Base-by-base conservation (phyloP, 2,888 invertebrate species). In the Hemithea aestivaria region DNA sequence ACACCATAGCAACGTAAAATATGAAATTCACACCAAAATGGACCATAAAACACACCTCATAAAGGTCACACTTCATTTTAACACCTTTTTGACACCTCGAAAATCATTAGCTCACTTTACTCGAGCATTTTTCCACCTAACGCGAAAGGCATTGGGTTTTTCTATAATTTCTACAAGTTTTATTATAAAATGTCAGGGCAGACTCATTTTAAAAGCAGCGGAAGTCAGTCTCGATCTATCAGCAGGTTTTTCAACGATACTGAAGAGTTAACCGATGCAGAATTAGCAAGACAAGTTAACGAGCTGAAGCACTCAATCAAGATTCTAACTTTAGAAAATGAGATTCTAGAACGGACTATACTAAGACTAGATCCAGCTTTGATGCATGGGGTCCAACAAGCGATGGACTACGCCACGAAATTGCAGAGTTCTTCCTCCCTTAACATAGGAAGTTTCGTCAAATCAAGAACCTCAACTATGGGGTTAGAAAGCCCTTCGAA, bases 341-440 rank as follows among this genome's bases (percentile, higher is more conserved):
- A 89, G 33, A 68, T 90, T 9, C 67, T 89, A 6, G 89, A 89
- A 45, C 73, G 66, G 7, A 81, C 82, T 2, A 76, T 90, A 1
- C 51, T 60, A 46, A 75, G 88, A 24, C 41, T 84, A 2, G 87
- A 89, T 20, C 88, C 89, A 1, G 32, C 75, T 0, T 43, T 84
- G 6, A 72, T 89, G 62, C 65, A 73, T 33, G 84, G 90, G 33
- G 67, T 88, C n/a, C 70, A 76, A 23, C 81, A 81, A 30, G 81
- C 82, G 0, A 33, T 78, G 10, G 83, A 87, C 0, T 81, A 81
- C 40, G 81, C 82, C 0, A 56, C 48, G 1, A 82, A 64, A 48
- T 36, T 81, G 2, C 66, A 70, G 0, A 78, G 74, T 30, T 59
- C 39, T 1, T 63, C 75, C 0, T 74, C 73, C 0, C 24, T 76